Conservation (phyloP, 2,797 vertebrate species). For the Melanotaenia parkinsoni region DNA sequence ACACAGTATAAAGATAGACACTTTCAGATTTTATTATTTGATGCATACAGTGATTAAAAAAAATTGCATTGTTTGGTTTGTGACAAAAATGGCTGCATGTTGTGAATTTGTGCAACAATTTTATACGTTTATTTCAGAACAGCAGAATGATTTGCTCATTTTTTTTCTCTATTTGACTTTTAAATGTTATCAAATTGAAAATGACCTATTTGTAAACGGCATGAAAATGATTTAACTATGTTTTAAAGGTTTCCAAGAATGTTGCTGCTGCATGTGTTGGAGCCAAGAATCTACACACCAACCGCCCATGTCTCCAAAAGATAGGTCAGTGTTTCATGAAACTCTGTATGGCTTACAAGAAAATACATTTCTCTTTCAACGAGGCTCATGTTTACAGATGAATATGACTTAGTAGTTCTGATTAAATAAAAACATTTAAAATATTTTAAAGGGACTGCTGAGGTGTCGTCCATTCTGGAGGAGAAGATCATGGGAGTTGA, state of each 20-base stretch:
- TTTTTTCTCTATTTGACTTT: neutral
- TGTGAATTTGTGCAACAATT: neutral
- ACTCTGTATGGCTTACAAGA: neutral
- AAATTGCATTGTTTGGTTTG: neutral
- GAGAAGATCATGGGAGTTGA: slow-evolving; percentile 94
- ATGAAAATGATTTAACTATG: neutral
- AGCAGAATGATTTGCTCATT: neutral
- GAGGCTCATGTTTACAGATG: neutral
- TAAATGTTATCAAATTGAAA: neutral
- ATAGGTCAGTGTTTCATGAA: slow-evolving; percentile 81
- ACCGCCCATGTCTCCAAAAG: slow-evolving; percentile 86
- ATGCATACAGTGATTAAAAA: neutral
- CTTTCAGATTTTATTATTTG: neutral
- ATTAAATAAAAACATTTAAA: neutral
- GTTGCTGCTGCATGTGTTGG: slow-evolving; percentile 89
- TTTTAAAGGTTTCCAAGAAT: slow-evolving; percentile 88
- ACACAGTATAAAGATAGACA: too few relatives aligned
- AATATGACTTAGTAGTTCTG: neutral
- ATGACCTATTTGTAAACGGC: neutral
- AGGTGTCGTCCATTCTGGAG: slow-evolving; percentile 95
- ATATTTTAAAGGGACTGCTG: slow-evolving; percentile 63
- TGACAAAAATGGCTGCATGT: neutral
- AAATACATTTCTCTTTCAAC: neutral
- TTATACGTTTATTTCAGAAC: neutral
- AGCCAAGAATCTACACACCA: slow-evolving; percentile 88